These are phyloP conservation scores for Cebus imitator DNA, from an alignment of 2,113 vertebrate genomes.

Conservation along the genomic window DNA sequence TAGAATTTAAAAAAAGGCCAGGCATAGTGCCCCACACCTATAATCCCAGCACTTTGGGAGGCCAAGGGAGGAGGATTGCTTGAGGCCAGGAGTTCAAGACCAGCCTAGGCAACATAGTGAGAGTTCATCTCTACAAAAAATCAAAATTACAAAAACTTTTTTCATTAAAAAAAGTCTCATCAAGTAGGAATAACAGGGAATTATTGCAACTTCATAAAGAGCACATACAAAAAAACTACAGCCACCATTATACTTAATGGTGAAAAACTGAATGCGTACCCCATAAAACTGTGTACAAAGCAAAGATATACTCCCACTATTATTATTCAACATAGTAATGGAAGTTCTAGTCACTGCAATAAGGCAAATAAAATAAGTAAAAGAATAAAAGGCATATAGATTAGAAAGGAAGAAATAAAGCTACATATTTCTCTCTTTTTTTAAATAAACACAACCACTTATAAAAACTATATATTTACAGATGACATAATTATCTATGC, in stretches of 20 bases:
- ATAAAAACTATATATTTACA: neutral
- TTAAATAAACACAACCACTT: no score
- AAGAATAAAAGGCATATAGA: neutral
- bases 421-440: neutral
- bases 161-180: neutral
- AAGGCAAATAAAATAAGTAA: neutral
- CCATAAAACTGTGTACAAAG: neutral
- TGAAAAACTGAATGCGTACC: neutral
- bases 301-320: neutral
- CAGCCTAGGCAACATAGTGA: neutral
- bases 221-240: neutral
- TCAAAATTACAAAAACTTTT: no score
- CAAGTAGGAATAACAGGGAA: neutral
- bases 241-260: neutral
- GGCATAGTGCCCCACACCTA: no score
- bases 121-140: neutral
- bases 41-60: no score
- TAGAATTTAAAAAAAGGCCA: neutral
- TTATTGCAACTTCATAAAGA: neutral
- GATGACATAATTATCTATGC: neutral
- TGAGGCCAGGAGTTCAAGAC: no score
- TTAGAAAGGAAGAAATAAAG: constrained; percentile 20
- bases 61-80: no score
- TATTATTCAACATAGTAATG: neutral
- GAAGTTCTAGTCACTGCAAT: neutral